Conservation (phyloP, 2,888 invertebrate species). For the Papilio elwesi region DNA sequence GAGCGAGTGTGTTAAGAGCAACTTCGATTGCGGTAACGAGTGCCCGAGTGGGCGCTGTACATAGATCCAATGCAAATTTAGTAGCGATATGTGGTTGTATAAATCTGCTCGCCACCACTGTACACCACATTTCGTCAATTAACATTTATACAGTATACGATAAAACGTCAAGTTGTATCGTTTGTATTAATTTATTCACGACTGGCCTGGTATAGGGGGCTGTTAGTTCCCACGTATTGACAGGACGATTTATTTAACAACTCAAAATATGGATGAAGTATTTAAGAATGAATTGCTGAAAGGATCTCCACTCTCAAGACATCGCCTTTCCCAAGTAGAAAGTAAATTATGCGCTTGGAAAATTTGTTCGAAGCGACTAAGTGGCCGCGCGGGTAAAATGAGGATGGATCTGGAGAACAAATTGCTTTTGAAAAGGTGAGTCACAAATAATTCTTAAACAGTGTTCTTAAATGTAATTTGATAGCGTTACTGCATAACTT, state of each 20-base stretch:
- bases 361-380: conserved; percentile 60
- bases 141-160: conserved; percentile 63
- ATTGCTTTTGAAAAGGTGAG: conserved; percentile 49
- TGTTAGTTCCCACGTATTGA: conserved; percentile 44
- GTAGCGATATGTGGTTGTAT: conserved; percentile 69
- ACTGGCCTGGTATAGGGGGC: conserved; percentile 46
- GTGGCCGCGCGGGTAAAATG: conserved; percentile 59
- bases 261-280: conserved; percentile 45
- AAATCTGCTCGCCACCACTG: conserved; percentile 61
- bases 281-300: conserved; percentile 50
- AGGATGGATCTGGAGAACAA: conserved; percentile 56
- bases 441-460: conserved; percentile 51
- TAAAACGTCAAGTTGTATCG: conserved; percentile 47
- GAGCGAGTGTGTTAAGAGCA: conserved; percentile 53
- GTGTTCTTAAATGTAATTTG: not conserved
- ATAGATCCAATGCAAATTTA: conserved; percentile 77
- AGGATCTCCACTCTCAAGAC: conserved; percentile 48
- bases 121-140: conserved; percentile 69
- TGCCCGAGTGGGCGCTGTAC: conserved; percentile 69
- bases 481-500: too few species aligned
- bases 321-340: conserved; percentile 62
- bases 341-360: conserved; percentile 64
- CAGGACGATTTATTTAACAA: conserved; percentile 44
- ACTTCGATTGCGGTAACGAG: conserved; percentile 66
- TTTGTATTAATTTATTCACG: conserved; percentile 55